Percentiles rank a stretch among this genome's conserved stretches.
phyloP scores from a whole-genome alignment of 2,113 vertebrate genomes.

The Xenotilapia flavipinnis region DNA sequence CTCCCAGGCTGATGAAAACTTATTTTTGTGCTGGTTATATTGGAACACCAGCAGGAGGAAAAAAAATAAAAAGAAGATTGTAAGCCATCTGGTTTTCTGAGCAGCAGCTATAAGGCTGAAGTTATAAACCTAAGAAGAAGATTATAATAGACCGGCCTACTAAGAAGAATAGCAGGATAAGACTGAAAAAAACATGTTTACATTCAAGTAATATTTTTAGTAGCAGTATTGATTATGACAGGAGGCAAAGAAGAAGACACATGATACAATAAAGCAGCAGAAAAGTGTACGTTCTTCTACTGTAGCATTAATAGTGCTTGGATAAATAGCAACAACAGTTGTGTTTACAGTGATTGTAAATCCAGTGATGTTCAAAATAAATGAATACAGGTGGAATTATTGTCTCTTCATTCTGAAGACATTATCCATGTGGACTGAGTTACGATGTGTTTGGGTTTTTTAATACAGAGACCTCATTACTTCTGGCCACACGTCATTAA shows the following conservation, averaged over 20 bases:
- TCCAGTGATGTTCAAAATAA: neutral
- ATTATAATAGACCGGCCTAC: neutral
- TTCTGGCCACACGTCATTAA: neutral
- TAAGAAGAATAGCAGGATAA: neutral
- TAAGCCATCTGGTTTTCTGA: slow-evolving; percentile 12
- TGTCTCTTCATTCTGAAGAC: neutral
- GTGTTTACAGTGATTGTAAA: neutral
- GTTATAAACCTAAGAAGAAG: neutral
- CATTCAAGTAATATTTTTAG: neutral
- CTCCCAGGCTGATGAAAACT: neutral
- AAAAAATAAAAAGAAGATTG: neutral
- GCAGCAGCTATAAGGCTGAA: neutral
- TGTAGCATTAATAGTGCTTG: neutral
- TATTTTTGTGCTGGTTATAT: slow-evolving; percentile 25
- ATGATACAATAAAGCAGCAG: neutral
- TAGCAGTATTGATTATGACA: neutral
- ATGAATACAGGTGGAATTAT: neutral
- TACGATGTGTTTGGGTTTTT: neutral
- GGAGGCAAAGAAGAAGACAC: neutral
- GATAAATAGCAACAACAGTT: neutral
- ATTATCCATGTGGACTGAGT: neutral
- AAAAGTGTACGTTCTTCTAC: neutral
- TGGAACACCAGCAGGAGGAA: neutral
- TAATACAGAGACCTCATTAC: neutral
- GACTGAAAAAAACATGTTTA: neutral